These are phyloP conservation scores for Drosophila watanabei DNA, from an alignment of 1,140 invertebrate species.

Conservation along the genomic window DNA sequence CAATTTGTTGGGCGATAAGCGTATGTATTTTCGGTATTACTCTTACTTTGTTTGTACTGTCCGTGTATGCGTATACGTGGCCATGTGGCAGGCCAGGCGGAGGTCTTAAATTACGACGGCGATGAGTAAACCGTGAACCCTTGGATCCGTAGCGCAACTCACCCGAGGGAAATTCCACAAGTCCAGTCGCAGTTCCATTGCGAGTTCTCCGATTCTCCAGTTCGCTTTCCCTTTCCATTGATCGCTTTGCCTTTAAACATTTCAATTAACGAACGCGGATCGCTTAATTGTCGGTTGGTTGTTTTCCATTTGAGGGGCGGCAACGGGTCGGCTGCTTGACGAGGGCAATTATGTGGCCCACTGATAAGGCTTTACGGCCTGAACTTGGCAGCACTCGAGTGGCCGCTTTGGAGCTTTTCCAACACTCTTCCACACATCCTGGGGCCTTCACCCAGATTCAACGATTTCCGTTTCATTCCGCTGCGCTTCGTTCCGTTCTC, in stretches of 20 bases:
- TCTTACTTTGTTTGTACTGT: constrained; percentile 53
- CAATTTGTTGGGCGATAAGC: constrained; percentile 68
- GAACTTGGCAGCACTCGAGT: constrained; percentile 20
- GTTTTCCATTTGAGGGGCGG: constrained; percentile 42
- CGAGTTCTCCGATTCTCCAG: constrained; percentile 2
- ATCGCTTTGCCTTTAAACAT: constrained; percentile 67
- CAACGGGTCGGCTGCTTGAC: constrained; percentile 52
- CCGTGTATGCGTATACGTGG: constrained; percentile 43
- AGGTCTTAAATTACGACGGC: constrained; percentile 46
- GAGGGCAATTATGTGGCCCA: constrained; percentile 67
- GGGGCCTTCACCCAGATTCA: constrained; percentile 26
- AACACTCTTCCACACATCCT: constrained; percentile 29
- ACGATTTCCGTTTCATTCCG: background rate
- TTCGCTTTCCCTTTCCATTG: constrained; percentile 18
- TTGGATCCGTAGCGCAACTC: constrained; percentile 26
- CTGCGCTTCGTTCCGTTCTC: constrained; percentile 46
- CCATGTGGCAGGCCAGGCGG: constrained; percentile 74
- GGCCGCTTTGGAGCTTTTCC: background rate
- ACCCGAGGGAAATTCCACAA: constrained; percentile 44
- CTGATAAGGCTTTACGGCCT: constrained; percentile 53
- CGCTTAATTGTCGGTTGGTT: constrained; percentile 57
- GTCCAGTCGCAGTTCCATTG: constrained; percentile 36
- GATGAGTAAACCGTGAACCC: constrained; percentile 34
- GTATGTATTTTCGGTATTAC: constrained; percentile 77
- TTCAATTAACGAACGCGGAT: constrained; percentile 73